These are phyloP conservation scores for Smutsia gigantea DNA, from an alignment of 2,797 vertebrate species.

Conservation along the genomic window DNA sequence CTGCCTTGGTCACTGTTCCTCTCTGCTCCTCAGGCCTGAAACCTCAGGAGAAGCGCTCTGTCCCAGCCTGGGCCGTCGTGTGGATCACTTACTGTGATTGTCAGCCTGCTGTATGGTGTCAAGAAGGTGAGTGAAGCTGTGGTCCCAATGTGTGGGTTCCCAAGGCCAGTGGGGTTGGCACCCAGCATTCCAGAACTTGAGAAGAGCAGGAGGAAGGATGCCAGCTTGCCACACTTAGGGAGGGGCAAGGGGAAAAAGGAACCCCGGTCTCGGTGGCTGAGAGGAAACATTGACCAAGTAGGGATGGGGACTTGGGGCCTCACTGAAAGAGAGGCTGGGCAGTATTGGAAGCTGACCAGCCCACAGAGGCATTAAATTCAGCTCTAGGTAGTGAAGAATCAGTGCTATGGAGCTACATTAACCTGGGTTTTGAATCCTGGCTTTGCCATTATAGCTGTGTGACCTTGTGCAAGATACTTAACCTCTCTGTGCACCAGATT, in stretches of 20 bases:
- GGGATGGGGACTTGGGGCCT: not conserved
- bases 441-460: not conserved
- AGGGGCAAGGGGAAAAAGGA: not conserved
- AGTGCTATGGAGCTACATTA: not conserved
- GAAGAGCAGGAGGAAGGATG: not conserved
- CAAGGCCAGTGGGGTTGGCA: not conserved
- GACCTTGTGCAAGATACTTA: not conserved
- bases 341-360: not conserved
- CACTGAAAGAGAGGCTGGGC: not conserved
- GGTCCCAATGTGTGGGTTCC: not conserved
- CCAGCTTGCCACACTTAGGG: not conserved
- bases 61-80: conserved; percentile 36
- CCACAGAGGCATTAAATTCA: not conserved
- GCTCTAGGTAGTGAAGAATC: not conserved
- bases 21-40: not conserved
- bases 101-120: not conserved
- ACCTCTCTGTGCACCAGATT: not conserved
- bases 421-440: not conserved
- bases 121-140: not conserved
- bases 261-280: not conserved
- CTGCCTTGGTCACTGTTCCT: not conserved
- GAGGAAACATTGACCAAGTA: not conserved
- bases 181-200: not conserved
- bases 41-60: not conserved
- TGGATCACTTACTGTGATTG: not conserved